These are phyloP conservation scores for Globia sparganii DNA, from an alignment of 2,888 invertebrate species.

Conservation along the genomic window DNA sequence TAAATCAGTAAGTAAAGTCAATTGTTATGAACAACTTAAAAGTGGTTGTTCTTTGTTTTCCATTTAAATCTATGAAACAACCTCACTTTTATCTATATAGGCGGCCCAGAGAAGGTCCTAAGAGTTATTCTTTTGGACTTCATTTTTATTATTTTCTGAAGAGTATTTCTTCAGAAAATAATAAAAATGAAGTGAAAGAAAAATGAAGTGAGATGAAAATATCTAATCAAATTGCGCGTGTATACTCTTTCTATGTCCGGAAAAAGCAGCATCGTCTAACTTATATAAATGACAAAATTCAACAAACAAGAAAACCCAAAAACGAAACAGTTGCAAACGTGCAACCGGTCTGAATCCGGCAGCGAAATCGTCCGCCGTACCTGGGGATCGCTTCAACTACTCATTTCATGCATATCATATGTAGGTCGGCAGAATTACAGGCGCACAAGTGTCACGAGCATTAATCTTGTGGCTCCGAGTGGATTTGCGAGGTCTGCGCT, in stretches of 20 bases:
- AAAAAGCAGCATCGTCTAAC: no score
- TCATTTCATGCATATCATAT: conserved; percentile 71
- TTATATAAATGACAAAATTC: neutral
- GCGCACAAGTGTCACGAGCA: conserved; percentile 56
- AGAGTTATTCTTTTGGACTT: neutral
- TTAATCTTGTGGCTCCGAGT: conserved; percentile 64
- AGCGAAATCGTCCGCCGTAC: conserved; percentile 65
- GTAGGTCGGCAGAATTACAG: conserved; percentile 66
- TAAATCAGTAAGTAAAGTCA: neutral
- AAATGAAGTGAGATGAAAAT: no score
- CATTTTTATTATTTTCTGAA: no score
- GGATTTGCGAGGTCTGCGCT: conserved; percentile 55
- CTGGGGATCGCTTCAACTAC: conserved; percentile 69
- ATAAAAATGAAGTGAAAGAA: no score
- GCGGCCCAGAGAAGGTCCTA: neutral
- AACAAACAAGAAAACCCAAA: neutral
- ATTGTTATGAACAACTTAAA: neutral
- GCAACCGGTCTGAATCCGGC: conserved; percentile 41
- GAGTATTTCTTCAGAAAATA: no score
- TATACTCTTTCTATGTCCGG: no score
- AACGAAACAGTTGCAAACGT: conserved; percentile 41
- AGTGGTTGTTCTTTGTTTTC: neutral
- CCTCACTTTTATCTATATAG: neutral
- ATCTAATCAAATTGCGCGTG: neutral
- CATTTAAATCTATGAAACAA: neutral